A percentile compares a stretch with the other conserved stretches of the same genome.
These are phyloP conservation scores for Tachypleus tridentatus DNA, from an alignment of 1,140 invertebrate genomes.

Conservation along the genomic window DNA sequence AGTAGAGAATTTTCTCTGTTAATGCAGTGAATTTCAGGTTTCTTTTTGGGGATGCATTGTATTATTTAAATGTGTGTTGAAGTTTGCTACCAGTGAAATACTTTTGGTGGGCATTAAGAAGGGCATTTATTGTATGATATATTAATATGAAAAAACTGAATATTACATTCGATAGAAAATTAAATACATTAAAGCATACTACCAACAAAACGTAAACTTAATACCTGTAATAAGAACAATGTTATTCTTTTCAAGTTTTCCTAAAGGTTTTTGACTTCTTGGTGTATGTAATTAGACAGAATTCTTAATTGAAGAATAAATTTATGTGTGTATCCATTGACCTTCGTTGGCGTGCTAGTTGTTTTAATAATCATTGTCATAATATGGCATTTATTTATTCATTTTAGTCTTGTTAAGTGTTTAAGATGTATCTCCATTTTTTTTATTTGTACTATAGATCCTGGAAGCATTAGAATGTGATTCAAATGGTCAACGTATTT, in stretches of 20 bases:
- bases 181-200: too few species aligned
- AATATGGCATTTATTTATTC: not conserved
- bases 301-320: not conserved
- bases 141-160: not conserved
- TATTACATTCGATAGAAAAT: too few species aligned
- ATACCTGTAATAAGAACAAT: too few species aligned
- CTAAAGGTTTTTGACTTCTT: not conserved
- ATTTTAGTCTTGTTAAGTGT: not conserved
- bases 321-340: not conserved
- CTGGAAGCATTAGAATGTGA: constrained; percentile 69
- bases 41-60: not conserved
- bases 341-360: too few species aligned
- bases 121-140: not conserved
- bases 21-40: not conserved
- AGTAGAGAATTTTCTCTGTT: not conserved
- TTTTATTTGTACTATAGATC: constrained; percentile 42
- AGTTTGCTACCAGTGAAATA: not conserved
- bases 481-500: constrained; percentile 66
- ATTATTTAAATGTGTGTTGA: not conserved
- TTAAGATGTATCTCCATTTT: constrained; percentile 7
- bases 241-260: too few species aligned
- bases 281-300: not conserved
- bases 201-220: too few species aligned
- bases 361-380: not conserved
- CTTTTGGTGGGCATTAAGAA: too few species aligned